Percentiles rank a stretch among this genome's conserved stretches.
These are phyloP conservation scores for Antheraea assamensis DNA, from an alignment of 2,888 invertebrate genomes.

Conservation along the genomic window DNA sequence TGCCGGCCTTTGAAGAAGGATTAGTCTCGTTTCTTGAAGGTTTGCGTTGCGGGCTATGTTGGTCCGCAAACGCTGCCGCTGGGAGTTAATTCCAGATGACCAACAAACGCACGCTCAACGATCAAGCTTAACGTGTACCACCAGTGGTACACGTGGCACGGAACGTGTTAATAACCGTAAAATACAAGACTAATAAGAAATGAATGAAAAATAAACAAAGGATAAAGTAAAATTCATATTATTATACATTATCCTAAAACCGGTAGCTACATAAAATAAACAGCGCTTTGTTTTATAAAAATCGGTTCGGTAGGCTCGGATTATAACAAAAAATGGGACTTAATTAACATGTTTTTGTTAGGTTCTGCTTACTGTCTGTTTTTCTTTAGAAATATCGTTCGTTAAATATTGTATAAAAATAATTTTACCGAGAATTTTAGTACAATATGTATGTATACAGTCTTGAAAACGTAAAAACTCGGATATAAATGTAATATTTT, in stretches of 20 bases:
- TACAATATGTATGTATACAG: not conserved
- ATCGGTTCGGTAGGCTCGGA: not conserved
- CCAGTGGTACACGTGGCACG: too few species aligned
- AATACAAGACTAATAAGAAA: not conserved
- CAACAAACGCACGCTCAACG: too few species aligned
- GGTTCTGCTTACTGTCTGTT: not conserved
- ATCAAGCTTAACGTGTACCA: too few species aligned
- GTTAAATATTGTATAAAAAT: not conserved
- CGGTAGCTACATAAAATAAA: not conserved
- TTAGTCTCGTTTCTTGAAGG: too few species aligned
- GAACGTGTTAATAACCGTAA: too few species aligned
- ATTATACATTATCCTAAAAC: not conserved
- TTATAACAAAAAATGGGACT: constrained; percentile 6
- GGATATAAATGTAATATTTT: not conserved
- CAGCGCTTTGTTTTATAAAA: constrained; percentile 2
- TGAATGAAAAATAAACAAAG: not conserved
- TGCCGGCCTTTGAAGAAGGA: too few species aligned
- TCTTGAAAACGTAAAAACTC: not conserved
- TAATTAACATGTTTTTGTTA: constrained; percentile 8
- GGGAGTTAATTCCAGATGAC: too few species aligned
- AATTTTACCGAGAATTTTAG: not conserved
- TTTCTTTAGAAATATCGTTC: constrained; percentile 1
- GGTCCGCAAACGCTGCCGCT: too few species aligned
- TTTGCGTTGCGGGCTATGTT: too few species aligned
- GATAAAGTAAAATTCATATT: not conserved